Conservation (phyloP, 2,888 invertebrate species). For the Chorisops tibialis region DNA sequence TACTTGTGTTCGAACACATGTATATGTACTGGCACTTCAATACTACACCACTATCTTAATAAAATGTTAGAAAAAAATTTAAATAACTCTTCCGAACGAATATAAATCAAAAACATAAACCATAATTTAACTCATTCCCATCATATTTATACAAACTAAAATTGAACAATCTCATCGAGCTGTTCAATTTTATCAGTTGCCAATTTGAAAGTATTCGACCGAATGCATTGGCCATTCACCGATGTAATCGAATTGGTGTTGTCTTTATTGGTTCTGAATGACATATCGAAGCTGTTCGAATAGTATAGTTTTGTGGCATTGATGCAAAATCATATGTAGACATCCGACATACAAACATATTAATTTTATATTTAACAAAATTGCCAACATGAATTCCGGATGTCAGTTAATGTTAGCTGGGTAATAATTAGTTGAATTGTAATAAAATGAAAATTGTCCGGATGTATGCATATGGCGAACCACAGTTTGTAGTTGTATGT, state of each 20-base stretch:
- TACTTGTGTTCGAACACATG: too few species aligned
- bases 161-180: constrained; percentile 6
- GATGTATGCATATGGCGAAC: too few species aligned
- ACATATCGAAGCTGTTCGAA: constrained; percentile 5
- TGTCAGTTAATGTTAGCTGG: constrained; percentile 23
- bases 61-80: too few species aligned
- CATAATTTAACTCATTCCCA: too few species aligned
- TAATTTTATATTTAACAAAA: constrained; percentile 8
- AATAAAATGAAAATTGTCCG: constrained; percentile 18
- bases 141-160: constrained; percentile 9
- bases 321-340: constrained; percentile 14
- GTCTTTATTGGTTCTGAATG: constrained; percentile 8
- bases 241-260: constrained; percentile 19
- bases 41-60: too few species aligned
- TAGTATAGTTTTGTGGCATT: background rate
- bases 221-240: background rate
- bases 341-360: constrained; percentile 2
- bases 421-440: constrained; percentile 22
- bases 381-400: constrained; percentile 22
- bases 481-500: too few species aligned
- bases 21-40: too few species aligned
- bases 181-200: background rate
- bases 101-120: too few species aligned
- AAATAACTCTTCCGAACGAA: too few species aligned
- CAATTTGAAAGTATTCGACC: background rate